Evolutionary conservation across 2,113 vertebrate genomes (phyloP).

Genomic region (Pelmatolapia mariae): DNA sequence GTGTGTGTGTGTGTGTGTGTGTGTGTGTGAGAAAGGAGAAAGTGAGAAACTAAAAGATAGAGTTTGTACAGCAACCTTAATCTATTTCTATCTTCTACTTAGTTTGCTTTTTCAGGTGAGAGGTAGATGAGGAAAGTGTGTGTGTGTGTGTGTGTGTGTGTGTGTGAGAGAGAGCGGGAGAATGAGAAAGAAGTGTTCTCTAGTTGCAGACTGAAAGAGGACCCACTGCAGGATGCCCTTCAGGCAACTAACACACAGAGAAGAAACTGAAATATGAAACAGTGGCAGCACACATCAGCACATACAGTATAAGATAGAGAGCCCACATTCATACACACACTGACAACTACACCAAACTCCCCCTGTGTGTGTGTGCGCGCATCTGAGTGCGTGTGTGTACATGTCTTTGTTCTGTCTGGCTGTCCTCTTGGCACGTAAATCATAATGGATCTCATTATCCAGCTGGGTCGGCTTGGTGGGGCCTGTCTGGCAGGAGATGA

Average conservation of each 20-base stretch:
- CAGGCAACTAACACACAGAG: conserved; percentile 15
- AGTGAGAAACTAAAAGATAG: not conserved
- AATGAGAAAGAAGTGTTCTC: conserved; percentile 7
- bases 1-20: not conserved
- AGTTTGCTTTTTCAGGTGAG: conserved; percentile 8
- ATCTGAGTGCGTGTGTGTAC: conserved; percentile 17
- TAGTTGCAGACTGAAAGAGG: conserved; percentile 30
- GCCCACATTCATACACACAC: conserved; percentile 2
- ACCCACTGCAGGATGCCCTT: conserved; percentile 19
- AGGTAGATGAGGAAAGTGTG: not conserved
- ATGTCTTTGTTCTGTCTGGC: conserved; percentile 62
- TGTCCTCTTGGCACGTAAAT: conserved; percentile 65
- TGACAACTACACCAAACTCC: conserved; percentile 12
- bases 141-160: not conserved
- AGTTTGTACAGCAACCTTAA: not conserved
- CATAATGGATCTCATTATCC: conserved; percentile 73
- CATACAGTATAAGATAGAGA: conserved; percentile 37
- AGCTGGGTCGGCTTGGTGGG: conserved; percentile 64
- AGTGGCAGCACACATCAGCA: conserved; percentile 37
- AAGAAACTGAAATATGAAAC: conserved; percentile 53
- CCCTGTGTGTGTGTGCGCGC: not conserved
- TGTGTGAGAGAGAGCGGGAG: rapidly evolving
- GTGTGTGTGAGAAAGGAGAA: not conserved
- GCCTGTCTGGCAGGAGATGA: conserved; percentile 69
- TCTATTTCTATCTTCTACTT: not conserved